A percentile compares a stretch with the other conserved stretches of the same genome.
These are phyloP conservation scores for Ptilodon capucinus DNA, from an alignment of 2,888 invertebrate genomes.

Conservation along the genomic window DNA sequence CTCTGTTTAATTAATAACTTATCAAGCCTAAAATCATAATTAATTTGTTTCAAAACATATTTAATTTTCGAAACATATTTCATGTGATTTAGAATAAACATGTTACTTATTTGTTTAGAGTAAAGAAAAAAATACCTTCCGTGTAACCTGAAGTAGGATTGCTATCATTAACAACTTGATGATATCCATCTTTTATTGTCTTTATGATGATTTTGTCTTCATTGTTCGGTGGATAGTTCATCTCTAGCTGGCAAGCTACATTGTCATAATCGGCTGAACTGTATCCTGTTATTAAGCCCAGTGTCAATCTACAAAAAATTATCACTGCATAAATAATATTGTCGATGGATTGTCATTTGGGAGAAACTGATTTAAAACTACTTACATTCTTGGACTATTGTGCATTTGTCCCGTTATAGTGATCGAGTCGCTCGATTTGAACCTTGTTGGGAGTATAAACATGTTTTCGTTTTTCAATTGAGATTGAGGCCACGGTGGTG, in stretches of 20 bases:
- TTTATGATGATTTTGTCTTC: slow-evolving; percentile 29
- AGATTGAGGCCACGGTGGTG: slow-evolving; percentile 48
- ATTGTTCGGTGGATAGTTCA: slow-evolving; percentile 34
- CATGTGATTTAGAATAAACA: too few species aligned
- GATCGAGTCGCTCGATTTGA: slow-evolving; percentile 42
- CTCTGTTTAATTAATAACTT: too few species aligned
- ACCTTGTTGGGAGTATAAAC: slow-evolving; percentile 53
- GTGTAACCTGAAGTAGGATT: slow-evolving; percentile 31
- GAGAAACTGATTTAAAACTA: slow-evolving; percentile 8
- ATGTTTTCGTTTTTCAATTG: slow-evolving; percentile 48
- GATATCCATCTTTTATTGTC: slow-evolving; percentile 37
- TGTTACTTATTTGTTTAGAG: background rate
- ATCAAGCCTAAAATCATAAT: too few species aligned
- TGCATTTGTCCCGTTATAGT: slow-evolving; percentile 36
- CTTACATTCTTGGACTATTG: slow-evolving; percentile 39
- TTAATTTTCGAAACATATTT: too few species aligned
- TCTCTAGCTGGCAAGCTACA: slow-evolving; percentile 50
- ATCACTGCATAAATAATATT: background rate
- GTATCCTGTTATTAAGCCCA: slow-evolving; percentile 46
- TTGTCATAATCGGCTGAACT: slow-evolving; percentile 47
- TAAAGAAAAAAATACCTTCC: slow-evolving; percentile 44
- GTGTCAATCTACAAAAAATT: slow-evolving; percentile 41
- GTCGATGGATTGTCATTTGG: background rate
- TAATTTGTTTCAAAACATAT: too few species aligned
- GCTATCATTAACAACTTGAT: slow-evolving; percentile 24